These are phyloP conservation scores for Triplophysa rosa DNA, from an alignment of 2,113 vertebrate genomes.

Conservation along the genomic window DNA sequence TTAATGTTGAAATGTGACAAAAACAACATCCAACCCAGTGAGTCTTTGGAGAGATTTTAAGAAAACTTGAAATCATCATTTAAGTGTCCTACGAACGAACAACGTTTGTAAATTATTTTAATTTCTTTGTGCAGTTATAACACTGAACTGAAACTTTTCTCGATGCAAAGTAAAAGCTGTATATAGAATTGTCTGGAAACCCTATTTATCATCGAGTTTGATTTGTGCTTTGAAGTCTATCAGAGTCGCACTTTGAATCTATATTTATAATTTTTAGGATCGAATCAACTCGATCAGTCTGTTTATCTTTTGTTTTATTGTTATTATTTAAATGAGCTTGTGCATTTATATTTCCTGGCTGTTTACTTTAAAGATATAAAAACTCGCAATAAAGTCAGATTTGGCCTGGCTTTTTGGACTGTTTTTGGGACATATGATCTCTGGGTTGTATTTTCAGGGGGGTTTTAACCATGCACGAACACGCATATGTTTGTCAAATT, in stretches of 20 bases:
- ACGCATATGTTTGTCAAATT: background rate
- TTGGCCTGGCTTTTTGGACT: constrained; percentile 42
- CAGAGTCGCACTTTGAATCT: constrained; percentile 80
- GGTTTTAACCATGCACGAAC: background rate
- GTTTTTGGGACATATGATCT: constrained; percentile 7
- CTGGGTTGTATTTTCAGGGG: background rate
- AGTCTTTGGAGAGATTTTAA: background rate
- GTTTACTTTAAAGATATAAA: constrained; percentile 73
- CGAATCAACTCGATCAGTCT: constrained; percentile 83
- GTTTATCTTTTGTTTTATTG: constrained; percentile 43
- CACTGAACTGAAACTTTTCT: constrained; percentile 73
- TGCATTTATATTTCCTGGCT: constrained; percentile 83
- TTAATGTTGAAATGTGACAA: background rate
- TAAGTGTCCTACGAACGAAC: constrained; percentile 68
- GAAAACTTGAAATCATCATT: background rate
- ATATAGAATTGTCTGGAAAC: constrained; percentile 74
- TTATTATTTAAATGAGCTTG: constrained; percentile 54
- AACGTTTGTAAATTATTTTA: constrained; percentile 82
- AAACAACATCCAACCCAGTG: background rate
- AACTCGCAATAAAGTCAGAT: constrained; percentile 60
- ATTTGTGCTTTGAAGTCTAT: constrained; percentile 78
- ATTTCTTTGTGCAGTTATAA: constrained; percentile 81
- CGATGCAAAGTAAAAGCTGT: constrained; percentile 64
- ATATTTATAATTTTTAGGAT: constrained; percentile 83
- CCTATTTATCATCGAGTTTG: constrained; percentile 76